Conservation (phyloP, 2,113 vertebrate species). For the Hepsetus odoe region DNA sequence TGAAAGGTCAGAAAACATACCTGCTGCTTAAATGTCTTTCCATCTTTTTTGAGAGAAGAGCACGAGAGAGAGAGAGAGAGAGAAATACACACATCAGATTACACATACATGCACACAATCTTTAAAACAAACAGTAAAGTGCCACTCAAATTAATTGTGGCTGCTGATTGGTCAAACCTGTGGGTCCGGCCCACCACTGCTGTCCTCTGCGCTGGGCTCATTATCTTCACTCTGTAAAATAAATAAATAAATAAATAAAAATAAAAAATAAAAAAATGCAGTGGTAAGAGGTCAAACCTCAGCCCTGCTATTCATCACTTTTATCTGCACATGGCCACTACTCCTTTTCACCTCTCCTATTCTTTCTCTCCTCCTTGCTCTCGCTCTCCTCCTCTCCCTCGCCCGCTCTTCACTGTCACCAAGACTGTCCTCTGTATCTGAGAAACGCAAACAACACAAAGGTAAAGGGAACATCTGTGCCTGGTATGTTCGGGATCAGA, state of each 20-base stretch:
- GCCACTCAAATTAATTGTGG: conserved; percentile 1
- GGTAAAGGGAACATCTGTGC: conserved; percentile 5
- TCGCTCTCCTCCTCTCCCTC: conserved; percentile 72
- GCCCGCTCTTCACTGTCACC: conserved; percentile 74
- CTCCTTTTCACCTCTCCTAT: conserved; percentile 64
- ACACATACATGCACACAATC: not conserved
- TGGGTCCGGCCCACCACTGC: conserved; percentile 70
- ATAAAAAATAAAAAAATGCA: too few species aligned
- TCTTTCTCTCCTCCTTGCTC: conserved; percentile 72
- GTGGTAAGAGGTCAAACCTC: conserved; percentile 22
- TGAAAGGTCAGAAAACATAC: conserved; percentile 62
- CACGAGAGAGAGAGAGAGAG: not conserved
- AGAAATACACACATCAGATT: not conserved
- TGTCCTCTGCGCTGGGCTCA: conserved; percentile 73
- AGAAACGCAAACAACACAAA: conserved; percentile 45
- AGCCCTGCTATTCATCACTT: not conserved
- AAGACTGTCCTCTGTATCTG: conserved; percentile 68
- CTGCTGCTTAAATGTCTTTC: conserved; percentile 67
- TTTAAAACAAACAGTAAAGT: not conserved
- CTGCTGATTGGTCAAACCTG: conserved; percentile 62
- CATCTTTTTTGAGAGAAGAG: conserved; percentile 57
- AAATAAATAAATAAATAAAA: too few species aligned
- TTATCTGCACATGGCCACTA: not conserved
- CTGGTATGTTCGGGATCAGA: not conserved
- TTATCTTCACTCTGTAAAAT: conserved; percentile 76